Evolutionary conservation across 2,113 vertebrate species (phyloP).

Genomic region (Antigone vipio): DNA sequence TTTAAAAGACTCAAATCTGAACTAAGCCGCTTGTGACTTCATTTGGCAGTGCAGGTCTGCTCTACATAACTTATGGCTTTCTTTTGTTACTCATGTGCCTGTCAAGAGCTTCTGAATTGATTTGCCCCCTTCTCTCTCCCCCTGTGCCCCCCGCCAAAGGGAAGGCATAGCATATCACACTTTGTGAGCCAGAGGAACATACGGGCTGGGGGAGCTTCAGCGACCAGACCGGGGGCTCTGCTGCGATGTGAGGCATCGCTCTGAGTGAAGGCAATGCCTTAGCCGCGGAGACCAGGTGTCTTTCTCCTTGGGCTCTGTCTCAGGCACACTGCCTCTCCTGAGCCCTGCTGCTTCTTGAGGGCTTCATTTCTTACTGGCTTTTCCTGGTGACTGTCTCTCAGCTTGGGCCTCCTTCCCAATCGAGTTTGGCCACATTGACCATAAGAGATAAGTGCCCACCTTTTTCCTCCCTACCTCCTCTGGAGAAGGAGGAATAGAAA

Average conservation of each 20-base stretch:
- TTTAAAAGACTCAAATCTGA: neutral
- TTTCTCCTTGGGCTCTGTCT: neutral
- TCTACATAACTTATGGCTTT: neutral
- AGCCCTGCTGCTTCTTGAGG: neutral
- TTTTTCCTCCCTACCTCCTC: neutral
- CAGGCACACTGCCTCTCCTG: neutral
- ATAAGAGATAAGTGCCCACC: neutral
- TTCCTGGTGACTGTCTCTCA: neutral
- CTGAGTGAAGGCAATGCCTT: neutral
- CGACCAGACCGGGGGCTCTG: neutral
- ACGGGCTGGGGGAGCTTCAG: neutral
- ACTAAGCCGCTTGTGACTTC: neutral
- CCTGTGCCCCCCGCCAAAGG: neutral
- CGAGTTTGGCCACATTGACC: neutral
- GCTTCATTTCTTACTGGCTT: neutral
- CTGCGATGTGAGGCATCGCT: neutral
- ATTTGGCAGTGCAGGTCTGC: neutral
- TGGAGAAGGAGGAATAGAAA: neutral
- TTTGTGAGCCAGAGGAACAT: neutral
- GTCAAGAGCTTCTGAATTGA: constrained; percentile 36
- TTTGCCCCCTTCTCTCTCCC: neutral
- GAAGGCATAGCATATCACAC: neutral
- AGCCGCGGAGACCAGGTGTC: neutral
- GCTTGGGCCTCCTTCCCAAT: neutral
- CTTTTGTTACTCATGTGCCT: neutral